Evolutionary conservation across 1,140 invertebrate genomes (phyloP).

Genomic region (Sitophilus oryzae): DNA sequence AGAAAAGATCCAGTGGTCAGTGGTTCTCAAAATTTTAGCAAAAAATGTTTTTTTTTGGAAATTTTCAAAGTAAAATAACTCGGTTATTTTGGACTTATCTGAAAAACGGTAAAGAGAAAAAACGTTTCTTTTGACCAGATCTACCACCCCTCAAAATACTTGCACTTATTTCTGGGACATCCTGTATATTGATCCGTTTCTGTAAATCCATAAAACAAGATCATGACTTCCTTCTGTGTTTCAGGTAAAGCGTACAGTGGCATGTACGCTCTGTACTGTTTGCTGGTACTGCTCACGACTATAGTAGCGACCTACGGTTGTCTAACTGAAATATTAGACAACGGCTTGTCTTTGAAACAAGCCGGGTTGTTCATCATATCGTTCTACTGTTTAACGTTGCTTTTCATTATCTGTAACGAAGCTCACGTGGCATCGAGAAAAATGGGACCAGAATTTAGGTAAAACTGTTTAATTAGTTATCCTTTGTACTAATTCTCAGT

Average conservation of each 20-base stretch:
- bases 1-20: too few species aligned
- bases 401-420: conserved; percentile 64
- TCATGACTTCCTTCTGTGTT: not conserved
- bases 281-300: conserved; percentile 62
- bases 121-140: too few species aligned
- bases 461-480: too few species aligned
- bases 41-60: too few species aligned
- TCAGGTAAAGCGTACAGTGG: conserved; percentile 60
- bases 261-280: conserved; percentile 64
- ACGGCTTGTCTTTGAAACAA: conserved; percentile 61
- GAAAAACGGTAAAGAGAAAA: too few species aligned
- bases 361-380: conserved; percentile 61
- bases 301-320: conserved; percentile 61
- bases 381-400: conserved; percentile 58
- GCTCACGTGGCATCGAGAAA: conserved; percentile 59
- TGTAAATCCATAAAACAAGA: not conserved
- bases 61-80: too few species aligned
- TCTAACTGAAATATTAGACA: conserved; percentile 62
- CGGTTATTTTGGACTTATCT: too few species aligned
- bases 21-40: too few species aligned
- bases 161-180: not conserved
- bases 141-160: too few species aligned
- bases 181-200: not conserved
- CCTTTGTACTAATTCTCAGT: too few species aligned
- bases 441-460: conserved; percentile 56